A percentile compares a stretch with the other conserved stretches of the same genome.
phyloP scores from a whole-genome alignment of 2,113 vertebrate species.

The Dicentrarchus labrax region DNA sequence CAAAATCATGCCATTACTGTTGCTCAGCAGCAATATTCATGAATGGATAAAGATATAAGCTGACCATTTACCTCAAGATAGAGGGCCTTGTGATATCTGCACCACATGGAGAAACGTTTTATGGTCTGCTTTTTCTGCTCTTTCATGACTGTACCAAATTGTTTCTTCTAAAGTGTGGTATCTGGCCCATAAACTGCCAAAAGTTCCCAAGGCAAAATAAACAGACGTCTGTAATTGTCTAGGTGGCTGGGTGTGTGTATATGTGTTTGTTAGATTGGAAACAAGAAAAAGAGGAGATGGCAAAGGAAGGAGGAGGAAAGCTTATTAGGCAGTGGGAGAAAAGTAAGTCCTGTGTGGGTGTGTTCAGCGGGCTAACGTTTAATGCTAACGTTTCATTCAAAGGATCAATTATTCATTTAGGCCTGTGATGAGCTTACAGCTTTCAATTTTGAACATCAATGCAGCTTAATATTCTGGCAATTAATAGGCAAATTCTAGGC shows the following conservation, averaged over 20 bases:
- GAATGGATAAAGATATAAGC: slow-evolving; percentile 31
- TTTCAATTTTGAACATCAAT: slow-evolving; percentile 73
- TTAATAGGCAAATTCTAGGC: slow-evolving; percentile 50
- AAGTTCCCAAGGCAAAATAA: slow-evolving; percentile 63
- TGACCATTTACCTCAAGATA: slow-evolving; percentile 33
- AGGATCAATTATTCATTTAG: slow-evolving; percentile 61
- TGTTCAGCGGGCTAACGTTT: slow-evolving; percentile 35
- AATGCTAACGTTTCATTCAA: slow-evolving; percentile 55
- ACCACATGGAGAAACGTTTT: slow-evolving; percentile 26
- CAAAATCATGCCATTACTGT: slow-evolving; percentile 4
- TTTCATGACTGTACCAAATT: slow-evolving; percentile 54
- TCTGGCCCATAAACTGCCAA: slow-evolving; percentile 68
- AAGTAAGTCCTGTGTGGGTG: slow-evolving; percentile 55
- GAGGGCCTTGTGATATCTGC: slow-evolving; percentile 7
- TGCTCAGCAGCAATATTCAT: slow-evolving; percentile 28
- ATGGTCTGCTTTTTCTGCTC: slow-evolving; percentile 37
- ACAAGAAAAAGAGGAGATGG: slow-evolving; percentile 48
- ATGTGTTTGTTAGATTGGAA: slow-evolving; percentile 60
- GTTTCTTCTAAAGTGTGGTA: slow-evolving; percentile 63
- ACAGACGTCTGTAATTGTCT: slow-evolving; percentile 67
- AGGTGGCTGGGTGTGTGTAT: slow-evolving; percentile 55
- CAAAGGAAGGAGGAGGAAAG: slow-evolving; percentile 29
- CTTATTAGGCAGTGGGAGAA: slow-evolving; percentile 48
- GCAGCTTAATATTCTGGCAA: slow-evolving; percentile 36
- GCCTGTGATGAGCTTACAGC: slow-evolving; percentile 50